Evolutionary conservation across 2,113 vertebrate genomes (phyloP).

Genomic region (Ceratotherium simum): DNA sequence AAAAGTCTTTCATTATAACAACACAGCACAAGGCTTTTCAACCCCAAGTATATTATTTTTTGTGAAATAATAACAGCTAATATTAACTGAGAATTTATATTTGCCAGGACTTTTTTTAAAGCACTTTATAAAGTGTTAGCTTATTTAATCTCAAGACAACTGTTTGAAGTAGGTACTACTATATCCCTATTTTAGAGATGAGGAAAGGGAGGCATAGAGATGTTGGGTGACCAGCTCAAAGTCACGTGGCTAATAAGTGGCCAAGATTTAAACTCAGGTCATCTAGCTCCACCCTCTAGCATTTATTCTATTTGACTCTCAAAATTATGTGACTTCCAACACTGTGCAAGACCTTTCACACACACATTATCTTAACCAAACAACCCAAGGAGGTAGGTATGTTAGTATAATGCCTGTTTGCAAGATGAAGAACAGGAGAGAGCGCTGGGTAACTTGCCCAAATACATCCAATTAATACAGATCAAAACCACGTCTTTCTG

Average conservation of each 20-base stretch:
- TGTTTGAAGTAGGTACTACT: background rate
- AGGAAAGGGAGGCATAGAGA: background rate
- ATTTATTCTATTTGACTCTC: background rate
- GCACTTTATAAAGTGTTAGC: background rate
- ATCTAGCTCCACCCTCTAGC: background rate
- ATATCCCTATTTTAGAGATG: background rate
- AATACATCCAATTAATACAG: background rate
- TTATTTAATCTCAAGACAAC: background rate
- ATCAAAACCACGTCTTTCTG: background rate
- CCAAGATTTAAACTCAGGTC: background rate
- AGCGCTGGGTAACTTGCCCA: background rate
- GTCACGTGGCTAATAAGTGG: background rate
- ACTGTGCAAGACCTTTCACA: background rate
- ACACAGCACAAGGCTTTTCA: background rate
- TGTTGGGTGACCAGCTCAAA: background rate
- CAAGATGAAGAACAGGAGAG: background rate
- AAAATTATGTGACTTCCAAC: background rate
- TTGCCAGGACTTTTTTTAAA: background rate
- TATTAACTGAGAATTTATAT: background rate
- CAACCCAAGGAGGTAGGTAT: background rate
- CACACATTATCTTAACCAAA: background rate
- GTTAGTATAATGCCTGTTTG: background rate
- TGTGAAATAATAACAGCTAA: slow-evolving; percentile 40
- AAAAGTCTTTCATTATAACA: slow-evolving; percentile 11
- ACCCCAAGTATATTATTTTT: background rate